Conservation (phyloP, 2,888 invertebrate genomes). For the Nebria salina region DNA sequence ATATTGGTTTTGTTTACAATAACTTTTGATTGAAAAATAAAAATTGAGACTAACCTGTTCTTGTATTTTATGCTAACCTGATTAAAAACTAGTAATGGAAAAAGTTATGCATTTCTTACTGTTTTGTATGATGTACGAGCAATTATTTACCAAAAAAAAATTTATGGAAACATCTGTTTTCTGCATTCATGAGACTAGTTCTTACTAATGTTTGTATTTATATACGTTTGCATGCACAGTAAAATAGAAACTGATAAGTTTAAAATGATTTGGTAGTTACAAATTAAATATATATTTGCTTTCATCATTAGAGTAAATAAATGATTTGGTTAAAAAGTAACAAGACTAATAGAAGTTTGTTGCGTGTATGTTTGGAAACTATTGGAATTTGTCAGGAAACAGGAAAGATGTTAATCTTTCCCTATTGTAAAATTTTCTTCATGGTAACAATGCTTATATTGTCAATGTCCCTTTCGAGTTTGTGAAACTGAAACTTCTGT, state of each 20-base stretch:
- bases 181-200: too few relatives aligned
- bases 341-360: neutral
- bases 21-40: neutral
- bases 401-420: neutral
- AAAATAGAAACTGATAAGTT: too few relatives aligned
- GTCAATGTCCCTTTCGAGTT: neutral
- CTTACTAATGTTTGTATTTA: too few relatives aligned
- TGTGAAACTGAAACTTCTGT: neutral
- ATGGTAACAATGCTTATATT: neutral
- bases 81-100: neutral
- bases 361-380: neutral
- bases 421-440: neutral
- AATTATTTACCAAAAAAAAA: too few relatives aligned
- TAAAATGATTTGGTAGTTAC: too few relatives aligned
- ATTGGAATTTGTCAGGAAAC: neutral
- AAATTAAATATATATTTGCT: too few relatives aligned
- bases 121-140: too few relatives aligned
- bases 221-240: too few relatives aligned
- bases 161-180: too few relatives aligned
- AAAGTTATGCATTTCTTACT: neutral
- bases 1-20: neutral
- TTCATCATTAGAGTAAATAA: too few relatives aligned
- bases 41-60: neutral
- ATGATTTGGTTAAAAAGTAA: too few relatives aligned
- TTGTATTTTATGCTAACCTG: neutral